phyloP scores from a whole-genome alignment of 2,888 invertebrate species.

The Reticulitermes lucifugus region DNA sequence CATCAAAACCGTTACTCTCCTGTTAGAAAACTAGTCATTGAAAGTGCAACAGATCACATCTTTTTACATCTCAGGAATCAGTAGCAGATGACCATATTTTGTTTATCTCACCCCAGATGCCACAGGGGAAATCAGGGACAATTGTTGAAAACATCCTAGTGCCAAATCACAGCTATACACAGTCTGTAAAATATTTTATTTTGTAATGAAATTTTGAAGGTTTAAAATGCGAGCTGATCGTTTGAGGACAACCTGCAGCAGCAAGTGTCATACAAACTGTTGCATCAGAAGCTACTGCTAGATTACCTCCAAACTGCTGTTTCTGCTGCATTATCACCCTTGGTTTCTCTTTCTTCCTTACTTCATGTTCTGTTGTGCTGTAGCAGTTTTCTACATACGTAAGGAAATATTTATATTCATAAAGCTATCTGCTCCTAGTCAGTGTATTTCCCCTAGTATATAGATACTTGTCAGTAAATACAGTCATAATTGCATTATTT shows the following conservation, averaged over 20 bases:
- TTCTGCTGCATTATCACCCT: conserved; percentile 34
- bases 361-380: conserved; percentile 49
- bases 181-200: conserved; percentile 46
- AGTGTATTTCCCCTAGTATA: conserved; percentile 49
- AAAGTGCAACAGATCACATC: conserved; percentile 53
- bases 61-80: conserved; percentile 54
- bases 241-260: conserved; percentile 28
- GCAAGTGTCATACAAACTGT: not conserved
- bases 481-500: conserved; percentile 50
- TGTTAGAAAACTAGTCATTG: conserved; percentile 54
- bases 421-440: conserved; percentile 53
- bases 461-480: conserved; percentile 50
- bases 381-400: conserved; percentile 50
- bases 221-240: conserved; percentile 31
- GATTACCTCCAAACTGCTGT: conserved; percentile 16
- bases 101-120: conserved; percentile 46
- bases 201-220: conserved; percentile 40
- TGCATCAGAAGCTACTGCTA: conserved; percentile 21
- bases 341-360: conserved; percentile 34
- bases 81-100: conserved; percentile 53
- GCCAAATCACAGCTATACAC: conserved; percentile 53
- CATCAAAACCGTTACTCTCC: conserved; percentile 49
- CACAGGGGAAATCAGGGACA: conserved; percentile 49
- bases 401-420: conserved; percentile 50
- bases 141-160: conserved; percentile 52